Percentiles rank a stretch among this genome's conserved stretches.
Conservation (phyloP, 2,113 vertebrate genomes). For the Oryctolagus cuniculus region mOryCun1.1 NC_091450.1:17114501-17115000, state of each 20-base stretch:
- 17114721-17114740: rapidly evolving
- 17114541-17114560: neutral
- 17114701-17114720: neutral
- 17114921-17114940: rapidly evolving
- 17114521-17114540: too few relatives aligned
- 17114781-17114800: neutral
- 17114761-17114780: rapidly evolving
- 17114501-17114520: too few relatives aligned
- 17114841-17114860: neutral
- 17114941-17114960: neutral
- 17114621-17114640: neutral
- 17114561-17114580: neutral
- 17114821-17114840: neutral
- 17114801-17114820: neutral
- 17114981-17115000: neutral
- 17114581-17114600: neutral
- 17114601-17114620: neutral
- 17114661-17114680: neutral
- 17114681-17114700: neutral
- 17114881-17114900: neutral
- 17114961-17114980: neutral
- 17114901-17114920: neutral
- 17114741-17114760: rapidly evolving
- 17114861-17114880: neutral
- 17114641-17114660: neutral